Conservation (phyloP, 2,797 vertebrate genomes). For the Acrossocheilus wenchowensis region DNA sequence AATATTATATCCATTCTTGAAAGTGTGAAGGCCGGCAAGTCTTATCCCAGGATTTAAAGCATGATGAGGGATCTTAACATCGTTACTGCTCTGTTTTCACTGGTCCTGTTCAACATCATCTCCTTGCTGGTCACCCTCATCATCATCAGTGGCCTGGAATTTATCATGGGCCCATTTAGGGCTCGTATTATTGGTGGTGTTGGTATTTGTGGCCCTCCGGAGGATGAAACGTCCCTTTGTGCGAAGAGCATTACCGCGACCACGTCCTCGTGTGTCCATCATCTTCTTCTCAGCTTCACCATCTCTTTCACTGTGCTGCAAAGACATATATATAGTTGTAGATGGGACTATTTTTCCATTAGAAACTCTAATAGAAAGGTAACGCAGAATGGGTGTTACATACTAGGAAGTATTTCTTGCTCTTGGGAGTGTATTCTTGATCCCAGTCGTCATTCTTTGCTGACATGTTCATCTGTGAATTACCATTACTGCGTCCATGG, state of each 20-base stretch:
- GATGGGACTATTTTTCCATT: background rate
- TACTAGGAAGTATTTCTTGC: conserved; percentile 97
- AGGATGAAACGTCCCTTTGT: conserved; percentile 92
- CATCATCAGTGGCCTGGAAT: conserved; percentile 87
- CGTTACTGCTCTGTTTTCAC: conserved; percentile 75
- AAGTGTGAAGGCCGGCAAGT: background rate
- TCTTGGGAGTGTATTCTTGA: conserved; percentile 91
- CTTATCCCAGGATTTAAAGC: background rate
- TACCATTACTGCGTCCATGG: conserved; percentile 81
- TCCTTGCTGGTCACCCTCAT: conserved; percentile 78
- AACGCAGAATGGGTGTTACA: conserved; percentile 34
- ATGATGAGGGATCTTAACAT: conserved; percentile 16
- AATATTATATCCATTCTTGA: conserved; percentile 8
- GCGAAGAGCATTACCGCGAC: conserved; percentile 81
- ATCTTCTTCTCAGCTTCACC: conserved; percentile 84
- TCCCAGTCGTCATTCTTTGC: conserved; percentile 90
- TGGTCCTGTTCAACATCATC: conserved; percentile 83
- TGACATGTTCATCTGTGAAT: conserved; percentile 69
- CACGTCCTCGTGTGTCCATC: conserved; percentile 81
- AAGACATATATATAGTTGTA: background rate
- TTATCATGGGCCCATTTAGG: conserved; percentile 92
- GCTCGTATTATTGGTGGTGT: conserved; percentile 72
- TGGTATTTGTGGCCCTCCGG: conserved; percentile 67
- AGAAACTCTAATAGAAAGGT: background rate
- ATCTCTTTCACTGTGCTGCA: conserved; percentile 91